A percentile compares a stretch with the other conserved stretches of the same genome.
phyloP scores from a whole-genome alignment of 2,797 vertebrate genomes.

The Aeoliscus strigatus region DNA sequence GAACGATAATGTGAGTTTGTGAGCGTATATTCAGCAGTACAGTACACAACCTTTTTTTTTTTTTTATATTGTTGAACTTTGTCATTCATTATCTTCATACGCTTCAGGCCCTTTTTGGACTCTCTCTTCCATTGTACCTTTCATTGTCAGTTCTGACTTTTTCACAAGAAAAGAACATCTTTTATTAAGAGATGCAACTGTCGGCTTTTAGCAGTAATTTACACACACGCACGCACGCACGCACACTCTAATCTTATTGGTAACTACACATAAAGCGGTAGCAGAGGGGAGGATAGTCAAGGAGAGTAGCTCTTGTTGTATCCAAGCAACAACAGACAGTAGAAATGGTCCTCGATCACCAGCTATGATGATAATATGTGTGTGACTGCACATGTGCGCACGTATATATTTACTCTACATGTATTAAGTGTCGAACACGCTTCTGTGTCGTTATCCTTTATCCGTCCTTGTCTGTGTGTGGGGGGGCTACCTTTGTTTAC shows the following conservation, averaged over 20 bases:
- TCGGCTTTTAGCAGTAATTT: too few species aligned
- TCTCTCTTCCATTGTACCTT: too few species aligned
- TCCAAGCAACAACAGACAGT: slow-evolving; percentile 73
- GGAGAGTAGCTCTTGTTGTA: slow-evolving; percentile 65
- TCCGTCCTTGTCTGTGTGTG: neutral
- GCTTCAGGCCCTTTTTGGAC: too few species aligned
- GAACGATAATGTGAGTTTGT: neutral
- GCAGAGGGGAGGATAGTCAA: slow-evolving; percentile 44
- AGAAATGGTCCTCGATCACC: slow-evolving; percentile 61
- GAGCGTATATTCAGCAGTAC: neutral
- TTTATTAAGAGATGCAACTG: slow-evolving; percentile 4
- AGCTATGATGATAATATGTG: slow-evolving; percentile 47
- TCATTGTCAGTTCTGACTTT: slow-evolving; percentile 3
- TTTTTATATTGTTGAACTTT: too few species aligned
- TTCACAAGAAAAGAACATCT: slow-evolving; percentile 12
- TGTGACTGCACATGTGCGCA: slow-evolving; percentile 4
- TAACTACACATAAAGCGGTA: slow-evolving; percentile 41
- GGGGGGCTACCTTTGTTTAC: slow-evolving; percentile 34
- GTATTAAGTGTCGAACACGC: slow-evolving; percentile 6
- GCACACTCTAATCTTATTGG: slow-evolving; percentile 37
- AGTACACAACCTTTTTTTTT: too few species aligned
- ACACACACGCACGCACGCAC: slow-evolving; percentile 12
- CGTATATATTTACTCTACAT: neutral
- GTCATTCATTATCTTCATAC: too few species aligned
- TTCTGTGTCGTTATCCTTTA: neutral